Percentiles rank a stretch among this genome's conserved stretches.
Evolutionary conservation across 2,888 invertebrate genomes (phyloP).

Genomic region (Heliconius hortense): DNA sequence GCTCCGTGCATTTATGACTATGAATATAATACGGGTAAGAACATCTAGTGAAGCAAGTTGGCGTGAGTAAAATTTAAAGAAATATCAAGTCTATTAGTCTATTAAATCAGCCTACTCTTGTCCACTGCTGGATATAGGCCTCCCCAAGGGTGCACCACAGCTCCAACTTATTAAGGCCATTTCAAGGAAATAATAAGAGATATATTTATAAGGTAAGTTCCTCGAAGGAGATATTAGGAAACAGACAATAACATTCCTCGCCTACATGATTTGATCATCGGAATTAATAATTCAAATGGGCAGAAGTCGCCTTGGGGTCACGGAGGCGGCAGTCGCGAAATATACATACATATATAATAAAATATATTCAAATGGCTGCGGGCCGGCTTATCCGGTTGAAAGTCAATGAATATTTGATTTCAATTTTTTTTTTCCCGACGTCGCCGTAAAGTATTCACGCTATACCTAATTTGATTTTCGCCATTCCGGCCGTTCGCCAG

Average conservation of each 20-base stretch:
- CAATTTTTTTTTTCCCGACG: conserved; percentile 80
- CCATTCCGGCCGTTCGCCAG: conserved; percentile 77
- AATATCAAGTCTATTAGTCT: too few species aligned
- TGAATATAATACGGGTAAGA: too few species aligned
- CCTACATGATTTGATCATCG: conserved; percentile 47
- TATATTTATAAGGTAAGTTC: conserved; percentile 12
- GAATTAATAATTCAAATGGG: conserved; percentile 54
- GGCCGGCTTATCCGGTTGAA: conserved; percentile 81
- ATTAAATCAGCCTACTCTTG: too few species aligned
- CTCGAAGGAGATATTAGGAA: conserved; percentile 33
- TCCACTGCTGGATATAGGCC: too few species aligned
- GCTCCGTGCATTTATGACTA: not conserved
- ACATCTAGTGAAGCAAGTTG: not conserved
- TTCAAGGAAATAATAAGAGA: not conserved
- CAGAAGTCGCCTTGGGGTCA: conserved; percentile 55
- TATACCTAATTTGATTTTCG: conserved; percentile 82
- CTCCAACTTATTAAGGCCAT: not conserved
- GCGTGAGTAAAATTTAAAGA: too few species aligned
- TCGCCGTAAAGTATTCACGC: conserved; percentile 81
- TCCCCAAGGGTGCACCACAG: too few species aligned
- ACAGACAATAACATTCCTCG: conserved; percentile 39
- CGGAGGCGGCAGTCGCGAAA: conserved; percentile 64
- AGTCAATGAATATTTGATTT: conserved; percentile 83
- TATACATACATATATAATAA: conserved; percentile 77
- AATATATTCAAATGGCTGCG: conserved; percentile 81